These are phyloP conservation scores for Patiria pectinifera DNA, from an alignment of 53 echinoderm and acorn worm species.

Conservation along the genomic window DNA sequence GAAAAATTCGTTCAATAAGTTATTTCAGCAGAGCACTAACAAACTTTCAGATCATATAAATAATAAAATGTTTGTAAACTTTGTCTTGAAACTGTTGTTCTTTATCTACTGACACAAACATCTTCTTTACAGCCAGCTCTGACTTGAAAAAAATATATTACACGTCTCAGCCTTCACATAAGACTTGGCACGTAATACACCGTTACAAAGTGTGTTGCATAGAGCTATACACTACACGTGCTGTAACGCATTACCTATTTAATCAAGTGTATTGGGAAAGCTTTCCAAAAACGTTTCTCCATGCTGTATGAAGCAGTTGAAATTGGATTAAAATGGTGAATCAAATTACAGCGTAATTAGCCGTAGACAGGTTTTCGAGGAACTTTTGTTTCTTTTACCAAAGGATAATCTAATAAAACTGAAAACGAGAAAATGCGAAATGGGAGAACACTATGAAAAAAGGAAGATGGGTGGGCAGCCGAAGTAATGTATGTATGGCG, in stretches of 20 bases:
- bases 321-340: background rate
- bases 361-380: background rate
- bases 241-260: conserved; percentile 24
- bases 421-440: background rate
- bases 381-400: background rate
- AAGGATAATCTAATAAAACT: background rate
- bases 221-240: background rate
- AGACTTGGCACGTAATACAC: background rate
- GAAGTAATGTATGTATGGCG: background rate
- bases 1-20: no score
- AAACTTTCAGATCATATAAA: no score
- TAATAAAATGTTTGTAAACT: no score
- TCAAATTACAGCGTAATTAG: background rate
- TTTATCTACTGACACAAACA: no score
- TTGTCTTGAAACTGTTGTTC: no score
- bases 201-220: background rate
- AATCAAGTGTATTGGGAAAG: conserved; percentile 58
- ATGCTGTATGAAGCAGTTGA: no score
- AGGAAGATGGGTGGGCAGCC: background rate
- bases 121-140: no score
- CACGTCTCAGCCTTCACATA: background rate
- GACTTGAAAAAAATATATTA: no score
- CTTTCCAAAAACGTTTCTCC: background rate
- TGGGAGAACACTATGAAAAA: background rate
- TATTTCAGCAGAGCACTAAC: no score